Conservation (phyloP, 2,888 invertebrate species). For the Chirona hameri region DNA sequence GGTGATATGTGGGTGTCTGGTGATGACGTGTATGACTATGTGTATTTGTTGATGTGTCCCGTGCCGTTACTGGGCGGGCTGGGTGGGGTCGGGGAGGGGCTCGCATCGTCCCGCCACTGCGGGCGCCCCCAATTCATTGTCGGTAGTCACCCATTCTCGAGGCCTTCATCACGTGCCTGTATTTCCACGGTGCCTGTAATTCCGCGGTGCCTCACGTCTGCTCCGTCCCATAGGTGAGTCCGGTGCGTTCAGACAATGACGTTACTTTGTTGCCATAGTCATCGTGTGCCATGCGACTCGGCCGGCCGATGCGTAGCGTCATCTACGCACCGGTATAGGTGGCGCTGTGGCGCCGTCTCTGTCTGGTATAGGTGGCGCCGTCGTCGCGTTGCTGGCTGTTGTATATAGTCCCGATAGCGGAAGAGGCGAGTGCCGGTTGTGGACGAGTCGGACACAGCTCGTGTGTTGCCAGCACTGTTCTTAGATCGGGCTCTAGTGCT, state of each 20-base stretch:
- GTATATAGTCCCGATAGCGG: conserved; percentile 8
- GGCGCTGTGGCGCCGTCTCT: not conserved
- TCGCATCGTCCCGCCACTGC: not conserved
- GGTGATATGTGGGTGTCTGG: not conserved
- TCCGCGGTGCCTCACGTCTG: conserved; percentile 24
- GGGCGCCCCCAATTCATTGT: not conserved
- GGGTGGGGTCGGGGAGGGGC: not conserved
- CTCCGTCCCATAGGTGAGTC: not conserved
- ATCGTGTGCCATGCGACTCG: conserved; percentile 6
- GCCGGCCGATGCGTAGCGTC: not conserved
- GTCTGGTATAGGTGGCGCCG: not conserved
- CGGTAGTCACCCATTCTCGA: conserved; percentile 6
- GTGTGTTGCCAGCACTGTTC: not conserved
- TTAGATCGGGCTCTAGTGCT: not conserved
- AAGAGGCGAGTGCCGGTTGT: not conserved
- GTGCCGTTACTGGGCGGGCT: not conserved
- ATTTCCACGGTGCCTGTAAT: conserved; percentile 12
- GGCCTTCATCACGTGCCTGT: conserved; percentile 24
- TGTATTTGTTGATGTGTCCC: not conserved
- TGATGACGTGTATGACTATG: not conserved
- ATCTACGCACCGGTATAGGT: not conserved
- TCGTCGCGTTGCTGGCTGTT: not conserved
- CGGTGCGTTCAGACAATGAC: not conserved
- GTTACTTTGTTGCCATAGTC: conserved; percentile 25
- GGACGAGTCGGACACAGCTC: not conserved